Evolutionary conservation across 2,888 invertebrate genomes (phyloP).

Genomic region (Apamea anceps): DNA sequence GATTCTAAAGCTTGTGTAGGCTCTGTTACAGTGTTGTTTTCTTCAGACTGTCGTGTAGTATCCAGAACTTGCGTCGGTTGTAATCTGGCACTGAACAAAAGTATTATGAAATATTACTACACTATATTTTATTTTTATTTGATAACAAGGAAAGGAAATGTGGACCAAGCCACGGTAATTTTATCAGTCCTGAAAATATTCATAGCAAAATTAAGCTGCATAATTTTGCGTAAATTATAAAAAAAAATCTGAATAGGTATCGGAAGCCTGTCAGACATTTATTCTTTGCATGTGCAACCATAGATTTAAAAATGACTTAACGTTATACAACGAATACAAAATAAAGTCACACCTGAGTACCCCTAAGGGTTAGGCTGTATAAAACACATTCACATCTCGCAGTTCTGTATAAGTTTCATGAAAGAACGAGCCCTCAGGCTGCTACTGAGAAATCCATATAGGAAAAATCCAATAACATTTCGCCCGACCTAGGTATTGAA

Average conservation of each 20-base stretch:
- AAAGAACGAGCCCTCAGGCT: not conserved
- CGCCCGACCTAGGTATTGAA: too few relatives aligned
- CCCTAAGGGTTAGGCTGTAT: not conserved
- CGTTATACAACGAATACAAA: not conserved
- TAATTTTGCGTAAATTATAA: not conserved
- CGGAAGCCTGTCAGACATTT: not conserved
- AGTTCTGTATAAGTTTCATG: not conserved
- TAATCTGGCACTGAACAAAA: conserved; percentile 76
- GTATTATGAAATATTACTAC: not conserved
- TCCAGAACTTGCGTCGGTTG: conserved; percentile 71
- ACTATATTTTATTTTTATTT: not conserved
- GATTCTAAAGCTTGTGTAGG: conserved; percentile 37
- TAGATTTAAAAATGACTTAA: not conserved
- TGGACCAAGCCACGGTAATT: too few relatives aligned
- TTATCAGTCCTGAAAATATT: not conserved
- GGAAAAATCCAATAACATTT: not conserved
- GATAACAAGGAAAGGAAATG: not conserved
- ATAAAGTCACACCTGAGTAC: not conserved
- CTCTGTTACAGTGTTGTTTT: conserved; percentile 49
- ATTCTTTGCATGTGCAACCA: not conserved
- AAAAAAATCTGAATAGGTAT: not conserved
- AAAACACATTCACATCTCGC: not conserved
- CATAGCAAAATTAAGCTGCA: not conserved
- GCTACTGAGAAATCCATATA: not conserved
- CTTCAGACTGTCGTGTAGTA: conserved; percentile 63